Percentiles rank a stretch among this genome's conserved stretches.
Conservation (phyloP, 2,797 vertebrate species). For the Anguilla anguilla region DNA sequence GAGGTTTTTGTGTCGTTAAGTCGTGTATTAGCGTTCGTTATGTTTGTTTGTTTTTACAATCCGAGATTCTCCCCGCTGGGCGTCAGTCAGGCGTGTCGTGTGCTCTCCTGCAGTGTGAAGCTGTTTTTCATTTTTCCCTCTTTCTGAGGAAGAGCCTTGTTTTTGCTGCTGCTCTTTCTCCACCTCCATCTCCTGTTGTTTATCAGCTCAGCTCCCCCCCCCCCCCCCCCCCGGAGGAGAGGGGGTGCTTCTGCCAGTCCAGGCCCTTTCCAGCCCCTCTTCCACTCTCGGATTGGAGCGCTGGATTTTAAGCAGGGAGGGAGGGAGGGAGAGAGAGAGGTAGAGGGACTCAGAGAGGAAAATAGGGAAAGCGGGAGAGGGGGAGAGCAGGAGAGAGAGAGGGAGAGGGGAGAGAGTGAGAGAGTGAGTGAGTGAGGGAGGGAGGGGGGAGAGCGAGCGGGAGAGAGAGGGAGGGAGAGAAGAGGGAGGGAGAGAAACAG, state of each 20-base stretch:
- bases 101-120: background rate
- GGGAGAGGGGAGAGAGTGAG: conserved; percentile 10
- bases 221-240: background rate
- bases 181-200: conserved; percentile 4
- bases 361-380: background rate
- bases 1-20: conserved; percentile 21
- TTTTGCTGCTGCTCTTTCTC: background rate
- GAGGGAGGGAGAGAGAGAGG: background rate
- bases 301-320: background rate
- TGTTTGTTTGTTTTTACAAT: background rate
- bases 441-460: background rate
- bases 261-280: too few relatives aligned
- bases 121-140: background rate
- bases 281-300: too few relatives aligned
- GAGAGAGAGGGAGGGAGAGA: background rate
- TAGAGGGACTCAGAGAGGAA: background rate
- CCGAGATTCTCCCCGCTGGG: background rate
- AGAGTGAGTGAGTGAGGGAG: background rate
- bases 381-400: conserved; percentile 31
- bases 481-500: background rate
- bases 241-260: background rate
- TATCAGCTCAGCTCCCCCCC: background rate
- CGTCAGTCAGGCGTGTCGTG: too few relatives aligned
- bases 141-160: conserved; percentile 1
- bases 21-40: background rate